Percentiles rank a stretch among this genome's conserved stretches.
phyloP scores from a whole-genome alignment of 2,888 invertebrate species.

The Cerastoderma edule region DNA sequence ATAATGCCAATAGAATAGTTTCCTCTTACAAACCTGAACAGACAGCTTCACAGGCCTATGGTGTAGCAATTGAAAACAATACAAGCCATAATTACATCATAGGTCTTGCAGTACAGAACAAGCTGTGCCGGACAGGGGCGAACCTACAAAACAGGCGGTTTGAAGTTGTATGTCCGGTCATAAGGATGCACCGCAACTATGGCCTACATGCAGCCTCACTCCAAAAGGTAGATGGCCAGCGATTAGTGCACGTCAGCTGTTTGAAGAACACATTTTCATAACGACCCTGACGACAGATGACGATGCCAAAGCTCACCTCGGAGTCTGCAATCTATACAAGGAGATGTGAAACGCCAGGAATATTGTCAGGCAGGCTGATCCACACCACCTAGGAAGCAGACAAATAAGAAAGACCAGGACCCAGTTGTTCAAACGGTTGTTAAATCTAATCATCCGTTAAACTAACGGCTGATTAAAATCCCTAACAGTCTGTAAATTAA shows the following conservation, averaged over 20 bases:
- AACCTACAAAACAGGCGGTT: neutral
- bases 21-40: slow-evolving; percentile 17
- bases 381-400: neutral
- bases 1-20: neutral
- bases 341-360: neutral
- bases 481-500: too few species aligned
- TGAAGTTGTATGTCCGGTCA: neutral
- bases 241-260: neutral
- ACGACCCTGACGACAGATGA: slow-evolving; percentile 14
- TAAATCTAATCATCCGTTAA: too few species aligned
- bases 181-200: slow-evolving; percentile 10
- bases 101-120: neutral
- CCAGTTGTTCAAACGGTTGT: too few species aligned
- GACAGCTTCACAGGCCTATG: slow-evolving; percentile 11
- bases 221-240: slow-evolving; percentile 8
- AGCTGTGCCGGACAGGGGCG: neutral
- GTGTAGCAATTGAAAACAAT: too few species aligned
- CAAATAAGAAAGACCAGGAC: neutral
- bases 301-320: slow-evolving; percentile 12
- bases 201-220: neutral
- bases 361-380: slow-evolving; percentile 2
- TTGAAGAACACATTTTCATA: slow-evolving; percentile 7
- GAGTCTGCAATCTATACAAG: slow-evolving; percentile 11
- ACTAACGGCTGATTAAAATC: too few species aligned
- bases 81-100: slow-evolving; percentile 6